These are phyloP conservation scores for Megaustenia siamemsis DNA, from an alignment of 2,888 invertebrate species.

Conservation along the genomic window DNA sequence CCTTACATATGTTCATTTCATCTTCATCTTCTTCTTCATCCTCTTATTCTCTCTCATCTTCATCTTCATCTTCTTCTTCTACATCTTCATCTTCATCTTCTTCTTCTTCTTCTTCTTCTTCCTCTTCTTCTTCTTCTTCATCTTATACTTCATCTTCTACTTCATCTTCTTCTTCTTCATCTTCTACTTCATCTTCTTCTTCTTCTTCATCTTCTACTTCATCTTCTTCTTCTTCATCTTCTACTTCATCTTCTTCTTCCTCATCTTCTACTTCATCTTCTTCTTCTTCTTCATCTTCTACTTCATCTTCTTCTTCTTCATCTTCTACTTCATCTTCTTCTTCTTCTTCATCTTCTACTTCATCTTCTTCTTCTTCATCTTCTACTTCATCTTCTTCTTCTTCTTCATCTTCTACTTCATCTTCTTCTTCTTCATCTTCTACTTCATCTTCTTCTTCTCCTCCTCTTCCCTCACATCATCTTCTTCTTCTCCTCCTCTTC, in stretches of 20 bases:
- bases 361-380: no score
- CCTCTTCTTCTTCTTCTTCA: not conserved
- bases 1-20: no score
- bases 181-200: constrained; percentile 16
- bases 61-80: not conserved
- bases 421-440: no score
- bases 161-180: not conserved
- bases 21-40: constrained; percentile 20
- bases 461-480: no score
- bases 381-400: no score
- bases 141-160: no score
- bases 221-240: constrained; percentile 5
- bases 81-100: not conserved
- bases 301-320: no score
- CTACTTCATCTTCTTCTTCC: not conserved
- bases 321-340: not conserved
- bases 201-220: constrained; percentile 23
- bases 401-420: no score
- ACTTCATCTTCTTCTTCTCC: no score
- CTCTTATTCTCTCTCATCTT: no score
- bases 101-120: not conserved
- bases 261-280: no score
- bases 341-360: not conserved
- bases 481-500: no score
- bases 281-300: constrained; percentile 3